Percentiles rank a stretch among this genome's conserved stretches.
phyloP scores from a whole-genome alignment of 1,140 invertebrate genomes.

The Physella acuta region DNA sequence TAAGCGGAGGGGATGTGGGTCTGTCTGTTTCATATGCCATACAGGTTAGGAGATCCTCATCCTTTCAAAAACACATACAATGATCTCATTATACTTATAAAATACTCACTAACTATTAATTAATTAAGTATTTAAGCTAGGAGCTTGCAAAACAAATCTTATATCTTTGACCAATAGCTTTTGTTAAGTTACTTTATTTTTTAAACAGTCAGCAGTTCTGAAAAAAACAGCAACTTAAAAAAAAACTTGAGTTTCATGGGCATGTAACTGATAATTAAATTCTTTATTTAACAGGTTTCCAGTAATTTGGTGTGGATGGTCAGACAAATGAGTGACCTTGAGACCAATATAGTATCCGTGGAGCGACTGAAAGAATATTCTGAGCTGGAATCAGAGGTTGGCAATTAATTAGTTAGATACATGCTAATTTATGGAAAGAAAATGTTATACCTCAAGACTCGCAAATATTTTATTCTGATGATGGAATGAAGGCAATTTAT shows the following conservation, averaged over 20 bases:
- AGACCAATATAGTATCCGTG: conserved; percentile 95
- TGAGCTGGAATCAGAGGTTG: conserved; percentile 68
- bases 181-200: too few relatives aligned
- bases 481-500: not conserved
- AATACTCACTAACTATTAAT: too few relatives aligned
- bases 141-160: too few relatives aligned
- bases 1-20: conserved; percentile 60
- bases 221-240: conserved; percentile 2
- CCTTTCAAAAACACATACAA: too few relatives aligned
- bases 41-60: too few relatives aligned
- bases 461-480: not conserved
- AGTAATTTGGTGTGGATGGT: conserved; percentile 92
- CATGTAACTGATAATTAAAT: not conserved
- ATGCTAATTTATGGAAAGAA: not conserved
- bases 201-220: too few relatives aligned
- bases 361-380: conserved; percentile 94
- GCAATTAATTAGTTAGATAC: too few relatives aligned
- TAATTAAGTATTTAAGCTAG: too few relatives aligned
- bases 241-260: not conserved
- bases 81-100: too few relatives aligned
- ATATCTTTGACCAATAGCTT: too few relatives aligned
- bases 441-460: not conserved
- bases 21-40: conserved; percentile 63
- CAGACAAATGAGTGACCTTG: conserved; percentile 89
- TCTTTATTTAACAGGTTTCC: conserved; percentile 65